Conservation (phyloP, 2,113 vertebrate species). For the Callopanchax toddi region DNA sequence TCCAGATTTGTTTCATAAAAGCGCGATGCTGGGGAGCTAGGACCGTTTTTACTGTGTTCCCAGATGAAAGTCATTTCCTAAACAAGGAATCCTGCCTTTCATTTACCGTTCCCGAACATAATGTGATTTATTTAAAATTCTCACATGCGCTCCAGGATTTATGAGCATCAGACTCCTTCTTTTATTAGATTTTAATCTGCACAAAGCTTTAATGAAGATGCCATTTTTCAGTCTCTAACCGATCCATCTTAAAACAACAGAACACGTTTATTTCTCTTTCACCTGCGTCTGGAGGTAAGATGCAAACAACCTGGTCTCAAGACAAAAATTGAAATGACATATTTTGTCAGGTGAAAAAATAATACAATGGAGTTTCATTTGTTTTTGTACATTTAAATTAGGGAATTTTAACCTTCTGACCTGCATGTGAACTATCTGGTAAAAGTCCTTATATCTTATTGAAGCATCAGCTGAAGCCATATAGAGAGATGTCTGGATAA, state of each 20-base stretch:
- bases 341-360: too few species aligned
- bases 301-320: too few species aligned
- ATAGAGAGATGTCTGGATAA: too few species aligned
- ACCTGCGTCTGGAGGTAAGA: background rate
- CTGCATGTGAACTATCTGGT: too few species aligned
- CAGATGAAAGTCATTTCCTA: background rate
- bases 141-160: background rate
- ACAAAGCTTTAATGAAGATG: background rate
- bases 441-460: too few species aligned
- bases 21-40: constrained; percentile 10
- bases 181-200: constrained; percentile 1
- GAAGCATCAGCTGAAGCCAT: too few species aligned
- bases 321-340: too few species aligned
- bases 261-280: background rate
- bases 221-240: background rate
- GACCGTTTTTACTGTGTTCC: constrained; percentile 21
- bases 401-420: too few species aligned
- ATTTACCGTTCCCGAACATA: background rate
- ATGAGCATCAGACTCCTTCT: background rate
- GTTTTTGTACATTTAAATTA: too few species aligned
- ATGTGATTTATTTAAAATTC: background rate
- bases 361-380: too few species aligned
- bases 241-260: background rate
- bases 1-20: constrained; percentile 52
- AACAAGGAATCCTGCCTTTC: background rate